Evolutionary conservation across 2,113 vertebrate species (phyloP).

Genomic region (Hylia prasina): DNA sequence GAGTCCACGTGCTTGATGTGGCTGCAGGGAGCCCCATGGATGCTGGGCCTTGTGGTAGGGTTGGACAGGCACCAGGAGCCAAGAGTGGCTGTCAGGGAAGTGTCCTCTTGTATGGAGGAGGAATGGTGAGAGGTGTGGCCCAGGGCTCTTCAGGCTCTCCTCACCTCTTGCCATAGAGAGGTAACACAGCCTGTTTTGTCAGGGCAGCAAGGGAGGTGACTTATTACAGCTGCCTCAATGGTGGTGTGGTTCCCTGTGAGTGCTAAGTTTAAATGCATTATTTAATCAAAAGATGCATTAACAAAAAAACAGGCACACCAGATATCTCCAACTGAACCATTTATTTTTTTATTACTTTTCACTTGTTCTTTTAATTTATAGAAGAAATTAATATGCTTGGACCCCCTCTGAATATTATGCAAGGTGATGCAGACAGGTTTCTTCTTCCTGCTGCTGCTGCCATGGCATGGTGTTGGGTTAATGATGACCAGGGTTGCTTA

Average conservation of each 20-base stretch:
- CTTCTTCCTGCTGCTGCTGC: neutral
- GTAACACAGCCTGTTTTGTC: neutral
- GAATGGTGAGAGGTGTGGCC: neutral
- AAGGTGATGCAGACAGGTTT: neutral
- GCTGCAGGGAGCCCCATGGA: neutral
- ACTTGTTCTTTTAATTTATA: neutral
- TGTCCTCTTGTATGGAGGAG: neutral
- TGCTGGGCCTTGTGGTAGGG: neutral
- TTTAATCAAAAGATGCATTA: neutral
- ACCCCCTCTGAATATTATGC: neutral
- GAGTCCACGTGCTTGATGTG: neutral
- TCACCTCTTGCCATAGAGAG: neutral
- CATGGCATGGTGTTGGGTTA: neutral
- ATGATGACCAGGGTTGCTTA: neutral
- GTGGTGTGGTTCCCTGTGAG: neutral
- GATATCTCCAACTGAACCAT: neutral
- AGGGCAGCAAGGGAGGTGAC: neutral
- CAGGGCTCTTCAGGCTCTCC: neutral
- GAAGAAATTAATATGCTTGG: neutral
- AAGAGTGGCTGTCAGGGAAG: neutral
- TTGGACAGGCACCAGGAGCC: rapidly evolving
- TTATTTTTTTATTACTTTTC: neutral
- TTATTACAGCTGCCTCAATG: neutral
- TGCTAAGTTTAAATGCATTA: neutral
- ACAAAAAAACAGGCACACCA: neutral